Percentiles rank a stretch among this genome's conserved stretches.
phyloP scores from a whole-genome alignment of 2,113 vertebrate species.

The Microcebus murinus region DNA sequence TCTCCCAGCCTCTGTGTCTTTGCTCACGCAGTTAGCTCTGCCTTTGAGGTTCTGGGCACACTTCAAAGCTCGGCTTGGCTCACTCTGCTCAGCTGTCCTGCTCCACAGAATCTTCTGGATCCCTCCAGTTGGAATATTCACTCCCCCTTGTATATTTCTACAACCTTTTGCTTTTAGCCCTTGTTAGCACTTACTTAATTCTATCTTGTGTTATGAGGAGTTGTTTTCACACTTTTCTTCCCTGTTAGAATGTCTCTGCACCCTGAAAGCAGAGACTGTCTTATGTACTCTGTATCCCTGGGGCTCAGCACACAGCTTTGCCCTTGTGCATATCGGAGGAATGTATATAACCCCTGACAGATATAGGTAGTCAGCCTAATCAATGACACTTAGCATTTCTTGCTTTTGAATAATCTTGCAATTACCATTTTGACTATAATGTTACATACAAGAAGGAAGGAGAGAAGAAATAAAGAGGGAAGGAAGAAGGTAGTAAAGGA shows the following conservation, averaged over 20 bases:
- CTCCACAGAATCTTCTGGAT: background rate
- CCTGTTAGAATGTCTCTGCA: background rate
- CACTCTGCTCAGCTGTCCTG: background rate
- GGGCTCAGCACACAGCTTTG: background rate
- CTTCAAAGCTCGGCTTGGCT: background rate
- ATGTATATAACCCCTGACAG: background rate
- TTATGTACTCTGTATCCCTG: too few relatives aligned
- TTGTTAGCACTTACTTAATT: background rate
- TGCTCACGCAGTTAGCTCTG: background rate
- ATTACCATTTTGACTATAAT: background rate
- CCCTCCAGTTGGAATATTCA: background rate
- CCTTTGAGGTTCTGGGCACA: background rate
- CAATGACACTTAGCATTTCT: background rate
- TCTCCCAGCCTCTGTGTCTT: background rate
- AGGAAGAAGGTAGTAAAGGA: background rate
- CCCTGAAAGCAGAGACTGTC: background rate
- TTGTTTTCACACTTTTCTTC: background rate
- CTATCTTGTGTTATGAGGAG: background rate
- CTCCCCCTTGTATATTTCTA: fast-evolving
- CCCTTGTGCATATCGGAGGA: background rate
- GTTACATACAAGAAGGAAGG: background rate
- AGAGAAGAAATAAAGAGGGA: background rate
- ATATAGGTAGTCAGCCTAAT: background rate
- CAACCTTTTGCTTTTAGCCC: background rate
- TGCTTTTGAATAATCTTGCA: background rate